Evolutionary conservation across 2,888 invertebrate genomes (phyloP), one percentile per base, ranked within the genome.

Genomic region (Mesodorylaimus sp.): DNA sequence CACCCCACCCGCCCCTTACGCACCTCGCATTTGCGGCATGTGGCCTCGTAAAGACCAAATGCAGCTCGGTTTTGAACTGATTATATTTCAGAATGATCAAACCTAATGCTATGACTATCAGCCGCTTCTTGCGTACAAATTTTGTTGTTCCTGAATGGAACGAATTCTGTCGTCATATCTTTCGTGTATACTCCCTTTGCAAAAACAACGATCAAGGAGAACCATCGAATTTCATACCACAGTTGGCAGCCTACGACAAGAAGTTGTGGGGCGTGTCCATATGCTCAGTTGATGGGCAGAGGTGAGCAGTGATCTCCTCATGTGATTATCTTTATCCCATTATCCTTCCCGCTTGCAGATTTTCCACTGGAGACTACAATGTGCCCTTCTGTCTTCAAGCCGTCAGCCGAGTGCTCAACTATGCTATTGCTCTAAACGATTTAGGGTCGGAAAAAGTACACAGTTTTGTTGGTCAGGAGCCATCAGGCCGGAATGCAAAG

Each of bases 131-230:
- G n/a, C n/a, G n/a, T n/a, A n/a, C 86, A 64, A 86, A 91, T 66
- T 88, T 95, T 64, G 81, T 93, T 54, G 85, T 95, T 59, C 93
- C 93, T 3, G 89, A 91, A 66, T 89, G 88, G 68, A 76, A 78
- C 51, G 80, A 81, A 51, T 93, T 95, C 67, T 81, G 81, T 32
- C 82, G 83, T 66, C 80, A 84, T 63, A 81, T 95, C 54, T 87
- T 88, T 67, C 84, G 88, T 57, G 84, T 93, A 68, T 95, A 87
- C 67, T 7, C 7, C 7, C 10, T 19, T 7, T 39, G 41, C 21
- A 39, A 39, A 39, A 7, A 10, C 10, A 39, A 39, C 21, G 10
- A 23, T 23, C 7, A 39, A 7, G 41, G 41, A 7, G 16, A 21
- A 39, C 10, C 10, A 39, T n/a, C n/a, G n/a, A n/a, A n/a, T n/a